Base-by-base conservation (phyloP, 2,888 invertebrate species). In the Sarcophaga subvicina region DNA sequence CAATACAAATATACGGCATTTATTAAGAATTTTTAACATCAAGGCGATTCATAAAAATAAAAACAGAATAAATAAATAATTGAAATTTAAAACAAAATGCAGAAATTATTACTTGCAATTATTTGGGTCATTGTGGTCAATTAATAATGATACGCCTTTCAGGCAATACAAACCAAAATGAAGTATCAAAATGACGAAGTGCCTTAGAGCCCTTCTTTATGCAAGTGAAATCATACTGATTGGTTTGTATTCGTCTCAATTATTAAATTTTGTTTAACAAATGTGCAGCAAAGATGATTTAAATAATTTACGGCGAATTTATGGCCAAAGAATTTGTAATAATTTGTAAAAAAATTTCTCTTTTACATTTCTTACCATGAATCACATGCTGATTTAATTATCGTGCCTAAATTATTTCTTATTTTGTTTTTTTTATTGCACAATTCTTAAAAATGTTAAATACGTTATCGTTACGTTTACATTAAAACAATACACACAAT, bases 281-380 rank as follows among this genome's bases (percentile, higher is more conserved):
- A 10, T 37, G 37, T 37, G 37, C 10, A 10, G 37, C 10, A 37
- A 71, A 76, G 66, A 66, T 63, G 25, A 66, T 66, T 37, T 37
- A 37, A 37, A 27, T 63, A 10, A 25, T 11, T 20, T 70, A 54
- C 59, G 17, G 2, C 27, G 17, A 49, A 47, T 67, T 45, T 66
- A 80, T 67, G 75, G 14, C 10, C 49, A 72, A 64, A 60, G 71
- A 22, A 76, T 77, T 84, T 78, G 66, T 49, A 71, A 76, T 45
- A 75, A 60, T 71, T 79, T 83, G 64, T 82, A 62, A 8, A 20
- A 20, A 83, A 81, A 78, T 75, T 69, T 80, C 27, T 67, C 37
- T 71, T 66, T 63, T 59, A 20, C 8, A 27, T 49, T 20, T 59
- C 20, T 54, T 14, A 22, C n/a, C 25, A 77, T 77, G 69, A 80